These are phyloP conservation scores for Leptogaster cylindrica DNA, from an alignment of 2,888 invertebrate species.

Conservation along the genomic window DNA sequence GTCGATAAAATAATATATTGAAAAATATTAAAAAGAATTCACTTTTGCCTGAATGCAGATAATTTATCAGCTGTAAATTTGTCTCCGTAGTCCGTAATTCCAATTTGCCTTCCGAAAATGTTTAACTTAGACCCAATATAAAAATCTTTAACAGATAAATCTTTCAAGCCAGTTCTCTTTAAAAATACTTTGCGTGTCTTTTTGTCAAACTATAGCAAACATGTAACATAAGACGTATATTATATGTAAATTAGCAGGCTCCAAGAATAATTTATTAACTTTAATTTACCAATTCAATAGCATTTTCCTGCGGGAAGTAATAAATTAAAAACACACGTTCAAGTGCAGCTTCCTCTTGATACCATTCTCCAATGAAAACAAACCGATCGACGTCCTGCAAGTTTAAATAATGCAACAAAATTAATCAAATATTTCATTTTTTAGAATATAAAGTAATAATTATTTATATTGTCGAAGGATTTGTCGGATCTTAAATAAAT, in stretches of 20 bases:
- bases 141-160: constrained; percentile 70
- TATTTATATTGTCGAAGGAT: too few species aligned
- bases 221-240: background rate
- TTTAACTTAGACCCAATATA: constrained; percentile 76
- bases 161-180: constrained; percentile 72
- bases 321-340: constrained; percentile 77
- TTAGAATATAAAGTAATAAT: too few species aligned
- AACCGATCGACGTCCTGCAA: constrained; percentile 52
- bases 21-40: constrained; percentile 51
- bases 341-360: constrained; percentile 78
- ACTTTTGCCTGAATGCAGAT: constrained; percentile 71
- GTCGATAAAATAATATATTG: too few species aligned
- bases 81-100: constrained; percentile 77
- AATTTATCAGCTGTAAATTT: constrained; percentile 70
- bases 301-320: constrained; percentile 78
- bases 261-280: background rate
- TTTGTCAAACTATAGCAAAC: constrained; percentile 66
- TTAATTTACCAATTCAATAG: constrained; percentile 76
- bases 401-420: too few species aligned
- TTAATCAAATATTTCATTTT: too few species aligned
- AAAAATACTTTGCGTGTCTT: constrained; percentile 71
- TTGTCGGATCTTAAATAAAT: too few species aligned
- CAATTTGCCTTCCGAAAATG: constrained; percentile 76
- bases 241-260: background rate
- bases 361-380: constrained; percentile 83